phyloP scores from a whole-genome alignment of 2,113 vertebrate genomes.

The Phylloscopus trochilus region DNA sequence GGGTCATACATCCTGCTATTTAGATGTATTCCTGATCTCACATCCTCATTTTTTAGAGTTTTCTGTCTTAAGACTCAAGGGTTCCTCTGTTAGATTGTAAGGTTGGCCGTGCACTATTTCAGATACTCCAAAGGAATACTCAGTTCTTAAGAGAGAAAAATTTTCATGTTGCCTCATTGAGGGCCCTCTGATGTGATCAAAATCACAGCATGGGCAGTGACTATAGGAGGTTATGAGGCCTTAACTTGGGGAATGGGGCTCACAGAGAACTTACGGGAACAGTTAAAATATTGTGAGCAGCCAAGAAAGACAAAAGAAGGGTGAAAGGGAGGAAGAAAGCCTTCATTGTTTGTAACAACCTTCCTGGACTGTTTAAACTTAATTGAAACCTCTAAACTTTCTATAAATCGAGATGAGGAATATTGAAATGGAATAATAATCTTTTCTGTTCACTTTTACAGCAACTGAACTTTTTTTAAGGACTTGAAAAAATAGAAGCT shows the following conservation, averaged over 20 bases:
- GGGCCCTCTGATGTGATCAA: not conserved
- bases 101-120: not conserved
- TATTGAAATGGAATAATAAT: not conserved
- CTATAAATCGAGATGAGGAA: not conserved
- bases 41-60: not conserved
- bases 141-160: not conserved
- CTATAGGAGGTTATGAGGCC: not conserved
- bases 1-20: not conserved
- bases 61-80: not conserved
- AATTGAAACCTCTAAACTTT: not conserved
- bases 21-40: not conserved
- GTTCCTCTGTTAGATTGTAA: not conserved
- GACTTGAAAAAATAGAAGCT: not conserved
- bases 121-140: not conserved
- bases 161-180: not conserved
- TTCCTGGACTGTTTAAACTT: not conserved
- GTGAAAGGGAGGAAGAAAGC: not conserved
- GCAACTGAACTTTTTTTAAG: not conserved
- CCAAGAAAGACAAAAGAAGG: not conserved
- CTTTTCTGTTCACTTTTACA: not conserved
- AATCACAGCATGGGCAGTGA: not conserved
- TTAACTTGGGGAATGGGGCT: not conserved
- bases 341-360: not conserved
- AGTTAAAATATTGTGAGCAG: not conserved
- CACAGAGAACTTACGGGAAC: not conserved